Percentiles rank a stretch among this genome's conserved stretches.
Conservation (phyloP, 2,888 invertebrate species). For the Chromoteleia sp. region DNA sequence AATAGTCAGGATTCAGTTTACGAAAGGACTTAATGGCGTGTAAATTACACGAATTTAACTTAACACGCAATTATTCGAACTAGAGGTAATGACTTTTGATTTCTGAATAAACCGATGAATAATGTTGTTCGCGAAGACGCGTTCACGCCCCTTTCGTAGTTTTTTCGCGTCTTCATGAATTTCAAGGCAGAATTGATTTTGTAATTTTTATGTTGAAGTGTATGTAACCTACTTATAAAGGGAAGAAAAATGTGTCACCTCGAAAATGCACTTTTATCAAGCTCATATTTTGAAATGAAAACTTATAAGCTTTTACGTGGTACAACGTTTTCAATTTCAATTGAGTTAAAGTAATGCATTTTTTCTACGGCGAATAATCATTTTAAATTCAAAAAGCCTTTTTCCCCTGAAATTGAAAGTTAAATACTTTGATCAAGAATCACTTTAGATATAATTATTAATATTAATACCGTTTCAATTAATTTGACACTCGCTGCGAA, state of each 20-base stretch:
- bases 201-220: conserved; percentile 27
- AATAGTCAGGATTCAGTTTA: conserved; percentile 23
- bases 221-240: conserved; percentile 45
- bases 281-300: conserved; percentile 40
- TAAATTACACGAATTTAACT: conserved; percentile 28
- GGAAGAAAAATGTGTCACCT: conserved; percentile 48
- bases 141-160: not conserved
- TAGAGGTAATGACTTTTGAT: conserved; percentile 18
- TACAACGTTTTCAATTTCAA: conserved; percentile 39
- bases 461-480: too few relatives aligned
- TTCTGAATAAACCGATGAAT: conserved; percentile 4
- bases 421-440: too few relatives aligned
- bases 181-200: conserved; percentile 44
- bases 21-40: conserved; percentile 25
- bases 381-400: conserved; percentile 45
- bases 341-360: conserved; percentile 48
- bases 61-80: conserved; percentile 13
- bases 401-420: too few relatives aligned
- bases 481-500: too few relatives aligned
- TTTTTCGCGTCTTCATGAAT: conserved; percentile 8
- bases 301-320: conserved; percentile 52
- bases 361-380: conserved; percentile 28
- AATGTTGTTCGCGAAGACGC: not conserved
- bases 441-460: not conserved
- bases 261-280: conserved; percentile 40